Evolutionary conservation across 2,113 vertebrate species (phyloP).

Genomic region (Choloepus hoffmanni): DNA sequence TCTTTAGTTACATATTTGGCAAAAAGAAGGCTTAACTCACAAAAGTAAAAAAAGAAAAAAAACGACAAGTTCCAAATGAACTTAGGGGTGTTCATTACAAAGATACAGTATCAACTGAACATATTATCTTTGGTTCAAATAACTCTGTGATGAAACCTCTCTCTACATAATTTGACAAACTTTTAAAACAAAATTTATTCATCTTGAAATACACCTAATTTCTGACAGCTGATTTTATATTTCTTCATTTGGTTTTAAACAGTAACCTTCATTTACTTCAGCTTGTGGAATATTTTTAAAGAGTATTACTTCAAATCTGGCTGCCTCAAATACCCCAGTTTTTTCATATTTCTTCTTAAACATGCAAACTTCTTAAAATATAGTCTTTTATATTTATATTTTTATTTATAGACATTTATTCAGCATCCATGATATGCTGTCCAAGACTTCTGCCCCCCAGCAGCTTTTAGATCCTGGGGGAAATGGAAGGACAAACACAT

Average conservation of each 20-base stretch:
- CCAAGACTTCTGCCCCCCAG: background rate
- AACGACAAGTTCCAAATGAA: background rate
- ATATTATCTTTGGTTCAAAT: background rate
- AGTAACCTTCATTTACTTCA: background rate
- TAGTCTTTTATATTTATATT: background rate
- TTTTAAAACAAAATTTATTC: background rate
- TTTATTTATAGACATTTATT: background rate
- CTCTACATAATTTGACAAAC: background rate
- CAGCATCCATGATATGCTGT: background rate
- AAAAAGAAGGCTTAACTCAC: background rate
- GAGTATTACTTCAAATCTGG: background rate
- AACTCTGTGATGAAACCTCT: background rate
- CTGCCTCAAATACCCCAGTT: background rate
- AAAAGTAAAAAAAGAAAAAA: background rate
- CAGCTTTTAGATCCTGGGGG: background rate
- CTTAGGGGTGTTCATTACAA: background rate
- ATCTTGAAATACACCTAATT: background rate
- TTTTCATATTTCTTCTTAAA: constrained; percentile 24
- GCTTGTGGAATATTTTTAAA: background rate
- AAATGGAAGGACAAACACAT: background rate
- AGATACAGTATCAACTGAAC: background rate
- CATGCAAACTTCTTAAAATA: background rate
- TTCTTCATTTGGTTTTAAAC: background rate
- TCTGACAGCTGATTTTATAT: background rate
- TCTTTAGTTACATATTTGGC: background rate